These are phyloP conservation scores for Amblyopsis hoosieri DNA, from an alignment of 2,797 vertebrate species.

Conservation along the genomic window DNA sequence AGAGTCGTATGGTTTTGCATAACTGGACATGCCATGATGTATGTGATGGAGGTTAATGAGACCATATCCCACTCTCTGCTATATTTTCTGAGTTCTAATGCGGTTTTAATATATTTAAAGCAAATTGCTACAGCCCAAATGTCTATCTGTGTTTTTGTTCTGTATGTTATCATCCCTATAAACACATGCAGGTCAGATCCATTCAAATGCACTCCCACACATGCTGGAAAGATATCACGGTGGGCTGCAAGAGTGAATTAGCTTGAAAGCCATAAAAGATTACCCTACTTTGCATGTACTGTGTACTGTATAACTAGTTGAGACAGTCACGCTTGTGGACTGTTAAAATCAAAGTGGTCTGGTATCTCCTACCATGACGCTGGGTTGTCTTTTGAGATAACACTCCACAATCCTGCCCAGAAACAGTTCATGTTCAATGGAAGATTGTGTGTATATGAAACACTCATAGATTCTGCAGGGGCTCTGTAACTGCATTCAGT, in stretches of 20 bases:
- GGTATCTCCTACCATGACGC: slow-evolving; percentile 10
- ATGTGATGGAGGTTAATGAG: slow-evolving; percentile 51
- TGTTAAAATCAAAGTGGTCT: slow-evolving; percentile 15
- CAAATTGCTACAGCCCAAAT: neutral
- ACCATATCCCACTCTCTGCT: slow-evolving; percentile 35
- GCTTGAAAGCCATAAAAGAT: slow-evolving; percentile 20
- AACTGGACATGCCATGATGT: slow-evolving; percentile 25
- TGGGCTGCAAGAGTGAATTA: neutral
- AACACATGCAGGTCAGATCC: slow-evolving; percentile 11
- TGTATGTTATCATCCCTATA: neutral
- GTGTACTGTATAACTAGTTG: slow-evolving; percentile 24
- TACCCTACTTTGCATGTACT: slow-evolving; percentile 25
- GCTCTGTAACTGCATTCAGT: neutral
- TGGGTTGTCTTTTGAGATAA: neutral
- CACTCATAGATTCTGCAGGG: neutral
- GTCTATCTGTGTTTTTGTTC: slow-evolving; percentile 12
- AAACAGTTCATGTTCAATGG: too few species aligned
- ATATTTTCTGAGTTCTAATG: slow-evolving; percentile 43
- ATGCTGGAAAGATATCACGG: slow-evolving; percentile 8
- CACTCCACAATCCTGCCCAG: slow-evolving; percentile 5
- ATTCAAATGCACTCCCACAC: slow-evolving; percentile 16
- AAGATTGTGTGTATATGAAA: slow-evolving; percentile 4
- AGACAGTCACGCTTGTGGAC: slow-evolving; percentile 29
- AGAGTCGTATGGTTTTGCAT: slow-evolving; percentile 54
- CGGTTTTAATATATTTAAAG: slow-evolving; percentile 20